Percentiles rank a stretch among this genome's conserved stretches.
Evolutionary conservation across 2,113 vertebrate genomes (phyloP).

Genomic region (Pseudolaguvia tuberculata): DNA sequence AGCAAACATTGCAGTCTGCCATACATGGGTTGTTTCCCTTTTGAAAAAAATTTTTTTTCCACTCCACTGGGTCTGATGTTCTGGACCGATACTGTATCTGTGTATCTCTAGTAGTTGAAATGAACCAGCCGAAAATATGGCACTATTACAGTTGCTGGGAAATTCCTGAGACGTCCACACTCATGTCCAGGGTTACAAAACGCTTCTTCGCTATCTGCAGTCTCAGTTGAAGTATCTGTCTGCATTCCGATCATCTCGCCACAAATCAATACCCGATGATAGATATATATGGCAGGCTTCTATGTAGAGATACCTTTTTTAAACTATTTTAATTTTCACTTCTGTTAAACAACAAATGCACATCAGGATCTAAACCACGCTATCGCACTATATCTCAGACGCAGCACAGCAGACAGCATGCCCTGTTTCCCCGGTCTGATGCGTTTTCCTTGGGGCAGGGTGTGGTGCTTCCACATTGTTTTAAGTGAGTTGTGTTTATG

Average conservation of each 20-base stretch:
- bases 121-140: conserved; percentile 29
- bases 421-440: too few species aligned
- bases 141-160: conserved; percentile 54
- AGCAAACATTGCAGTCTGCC: too few species aligned
- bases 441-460: conserved; percentile 25
- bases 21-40: too few species aligned
- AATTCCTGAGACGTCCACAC: neutral
- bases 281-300: neutral
- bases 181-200: neutral
- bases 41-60: too few species aligned
- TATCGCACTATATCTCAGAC: neutral
- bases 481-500: conserved; percentile 17
- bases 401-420: neutral
- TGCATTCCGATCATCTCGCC: conserved; percentile 3
- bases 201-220: neutral
- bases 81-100: too few species aligned
- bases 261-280: neutral
- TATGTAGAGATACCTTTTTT: neutral
- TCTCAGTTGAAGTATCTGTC: neutral
- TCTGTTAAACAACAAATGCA: neutral
- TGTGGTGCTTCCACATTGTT: conserved; percentile 35
- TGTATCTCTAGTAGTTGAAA: conserved; percentile 30
- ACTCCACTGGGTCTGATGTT: too few species aligned
- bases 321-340: neutral
- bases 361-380: neutral